Conservation (phyloP, 2,888 invertebrate species). For the Portevinia maculata region DNA sequence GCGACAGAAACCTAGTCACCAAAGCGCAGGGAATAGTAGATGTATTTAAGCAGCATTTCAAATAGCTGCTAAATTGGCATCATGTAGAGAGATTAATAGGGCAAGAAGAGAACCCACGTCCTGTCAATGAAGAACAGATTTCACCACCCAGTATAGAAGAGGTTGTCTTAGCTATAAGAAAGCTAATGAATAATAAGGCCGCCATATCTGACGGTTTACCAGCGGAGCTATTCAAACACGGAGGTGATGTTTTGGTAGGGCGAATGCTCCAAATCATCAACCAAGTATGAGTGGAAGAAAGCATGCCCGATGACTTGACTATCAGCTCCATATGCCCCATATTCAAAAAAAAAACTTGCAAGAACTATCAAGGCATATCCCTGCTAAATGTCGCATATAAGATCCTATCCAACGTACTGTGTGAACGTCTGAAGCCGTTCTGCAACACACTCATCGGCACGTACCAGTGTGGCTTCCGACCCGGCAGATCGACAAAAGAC, state of each 20-base stretch:
- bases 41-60: constrained; percentile 20
- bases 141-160: no score
- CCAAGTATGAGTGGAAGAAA: not conserved
- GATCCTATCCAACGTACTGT: no score
- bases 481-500: not conserved
- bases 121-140: no score
- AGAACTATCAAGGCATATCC: not conserved
- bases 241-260: not conserved
- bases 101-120: constrained; percentile 7
- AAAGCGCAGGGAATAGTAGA: not conserved
- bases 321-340: not conserved
- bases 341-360: not conserved
- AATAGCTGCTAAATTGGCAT: constrained; percentile 1
- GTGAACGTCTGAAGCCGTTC: no score
- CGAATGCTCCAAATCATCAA: not conserved
- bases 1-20: not conserved
- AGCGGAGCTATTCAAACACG: not conserved
- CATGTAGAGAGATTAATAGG: constrained; percentile 1
- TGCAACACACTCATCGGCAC: not conserved
- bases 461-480: not conserved
- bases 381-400: no score
- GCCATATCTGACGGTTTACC: no score
- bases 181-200: no score
- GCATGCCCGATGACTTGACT: not conserved
- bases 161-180: no score